These are phyloP conservation scores for Holothuria glaberrima DNA, from an alignment of 35 echinoderm and acorn worm genomes.

Conservation along the genomic window DNA sequence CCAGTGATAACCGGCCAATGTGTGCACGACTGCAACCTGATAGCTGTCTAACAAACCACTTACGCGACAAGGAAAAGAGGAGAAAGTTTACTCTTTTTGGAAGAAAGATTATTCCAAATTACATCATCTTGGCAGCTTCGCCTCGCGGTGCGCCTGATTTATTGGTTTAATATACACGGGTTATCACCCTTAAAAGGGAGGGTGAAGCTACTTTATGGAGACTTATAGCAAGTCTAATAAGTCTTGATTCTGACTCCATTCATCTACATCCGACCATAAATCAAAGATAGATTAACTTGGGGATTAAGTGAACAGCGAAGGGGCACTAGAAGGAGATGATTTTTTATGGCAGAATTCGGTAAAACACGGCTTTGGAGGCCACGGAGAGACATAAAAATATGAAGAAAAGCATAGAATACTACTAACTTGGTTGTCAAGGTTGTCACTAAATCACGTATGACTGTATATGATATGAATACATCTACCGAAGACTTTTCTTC, in stretches of 20 bases:
- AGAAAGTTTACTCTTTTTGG: constrained; percentile 5
- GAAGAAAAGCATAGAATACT: background rate
- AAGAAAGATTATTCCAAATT: constrained; percentile 38
- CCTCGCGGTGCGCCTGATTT: constrained; percentile 1
- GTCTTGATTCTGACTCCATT: constrained; percentile 10
- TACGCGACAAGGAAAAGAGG: background rate
- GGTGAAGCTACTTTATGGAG: constrained; percentile 46
- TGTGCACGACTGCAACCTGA: background rate
- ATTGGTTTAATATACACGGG: constrained; percentile 46
- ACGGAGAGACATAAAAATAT: background rate
- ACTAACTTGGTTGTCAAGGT: constrained; percentile 46
- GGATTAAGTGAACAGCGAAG: constrained; percentile 25
- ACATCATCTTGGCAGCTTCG: constrained; percentile 30
- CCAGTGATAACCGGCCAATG: too few species aligned
- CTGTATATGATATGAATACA: background rate
- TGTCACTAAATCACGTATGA: constrained; percentile 29
- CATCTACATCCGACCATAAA: constrained; percentile 36
- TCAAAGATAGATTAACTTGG: constrained; percentile 49
- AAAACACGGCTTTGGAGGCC: constrained; percentile 27
- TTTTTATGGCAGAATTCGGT: constrained; percentile 39
- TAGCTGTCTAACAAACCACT: background rate
- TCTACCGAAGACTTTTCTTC: too few species aligned
- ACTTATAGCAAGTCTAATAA: constrained; percentile 45
- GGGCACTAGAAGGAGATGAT: constrained; percentile 27
- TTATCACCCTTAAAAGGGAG: constrained; percentile 52